Evolutionary conservation across 2,113 vertebrate species (phyloP).

Genomic region (Pholis gunnellus): DNA sequence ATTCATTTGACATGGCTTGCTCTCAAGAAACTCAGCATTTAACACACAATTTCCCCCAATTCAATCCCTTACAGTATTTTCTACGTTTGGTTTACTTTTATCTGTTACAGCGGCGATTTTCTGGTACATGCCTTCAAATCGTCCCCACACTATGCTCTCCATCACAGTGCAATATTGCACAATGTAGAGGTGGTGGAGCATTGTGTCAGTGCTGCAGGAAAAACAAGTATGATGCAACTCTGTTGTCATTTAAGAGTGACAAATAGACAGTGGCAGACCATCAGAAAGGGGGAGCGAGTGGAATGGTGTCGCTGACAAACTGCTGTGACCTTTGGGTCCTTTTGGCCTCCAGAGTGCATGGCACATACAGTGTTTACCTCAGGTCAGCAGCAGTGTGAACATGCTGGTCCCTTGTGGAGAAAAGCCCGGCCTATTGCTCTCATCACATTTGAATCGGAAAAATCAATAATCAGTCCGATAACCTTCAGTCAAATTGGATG

Average conservation of each 20-base stretch:
- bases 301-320: conserved; percentile 81
- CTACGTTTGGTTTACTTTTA: conserved; percentile 36
- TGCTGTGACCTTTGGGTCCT: conserved; percentile 77
- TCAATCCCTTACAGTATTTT: conserved; percentile 43
- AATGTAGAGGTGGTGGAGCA: conserved; percentile 62
- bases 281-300: conserved; percentile 72
- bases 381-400: conserved; percentile 72
- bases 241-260: conserved; percentile 83
- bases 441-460: conserved; percentile 44
- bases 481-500: conserved; percentile 8
- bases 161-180: conserved; percentile 43
- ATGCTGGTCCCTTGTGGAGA: conserved; percentile 40
- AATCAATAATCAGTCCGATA: conserved; percentile 42
- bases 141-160: conserved; percentile 26
- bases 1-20: conserved; percentile 78
- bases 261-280: conserved; percentile 81
- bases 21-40: conserved; percentile 63
- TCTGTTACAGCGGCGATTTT: conserved; percentile 18
- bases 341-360: conserved; percentile 74
- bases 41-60: conserved; percentile 28
- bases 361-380: conserved; percentile 77
- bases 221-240: conserved; percentile 76
- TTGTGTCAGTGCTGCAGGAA: conserved; percentile 74
- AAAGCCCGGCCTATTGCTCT: conserved; percentile 12
- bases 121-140: conserved; percentile 33